Evolutionary conservation across 2,113 vertebrate genomes (phyloP).

Genomic region (Porphyrio hochstetteri): DNA sequence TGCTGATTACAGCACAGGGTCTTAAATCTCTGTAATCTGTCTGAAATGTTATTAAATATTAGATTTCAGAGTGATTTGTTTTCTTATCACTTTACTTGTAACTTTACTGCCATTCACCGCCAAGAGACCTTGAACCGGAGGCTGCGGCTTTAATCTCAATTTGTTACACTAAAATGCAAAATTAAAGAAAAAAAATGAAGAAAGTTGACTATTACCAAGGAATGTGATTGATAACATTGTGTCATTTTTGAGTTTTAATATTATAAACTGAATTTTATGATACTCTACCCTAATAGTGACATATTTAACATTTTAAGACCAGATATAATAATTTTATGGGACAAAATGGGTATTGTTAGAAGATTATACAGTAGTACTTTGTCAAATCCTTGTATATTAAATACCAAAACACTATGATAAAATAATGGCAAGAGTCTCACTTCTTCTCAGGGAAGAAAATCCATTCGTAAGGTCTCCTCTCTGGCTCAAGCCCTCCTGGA

Average conservation of each 20-base stretch:
- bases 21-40: slow-evolving; percentile 41
- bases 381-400: slow-evolving; percentile 76
- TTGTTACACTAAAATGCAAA: slow-evolving; percentile 69
- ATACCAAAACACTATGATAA: slow-evolving; percentile 67
- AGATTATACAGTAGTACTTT: slow-evolving; percentile 69
- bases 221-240: slow-evolving; percentile 68
- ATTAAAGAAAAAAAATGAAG: slow-evolving; percentile 73
- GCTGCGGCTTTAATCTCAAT: slow-evolving; percentile 50
- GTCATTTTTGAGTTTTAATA: slow-evolving; percentile 70
- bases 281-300: slow-evolving; percentile 63
- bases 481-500: not conserved
- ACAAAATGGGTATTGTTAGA: slow-evolving; percentile 74
- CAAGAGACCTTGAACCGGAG: slow-evolving; percentile 51
- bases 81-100: slow-evolving; percentile 25
- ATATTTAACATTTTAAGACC: slow-evolving; percentile 78
- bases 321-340: slow-evolving; percentile 76
- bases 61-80: slow-evolving; percentile 48
- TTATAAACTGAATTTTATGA: slow-evolving; percentile 73
- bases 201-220: slow-evolving; percentile 53
- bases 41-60: slow-evolving; percentile 43
- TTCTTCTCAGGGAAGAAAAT: not conserved
- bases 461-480: not conserved
- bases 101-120: slow-evolving; percentile 43
- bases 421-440: slow-evolving; percentile 47
- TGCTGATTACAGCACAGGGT: slow-evolving; percentile 1